Evolutionary conservation across 64 coral and sea anemone genomes (phyloP).

Genomic region (Porites lutea): DNA sequence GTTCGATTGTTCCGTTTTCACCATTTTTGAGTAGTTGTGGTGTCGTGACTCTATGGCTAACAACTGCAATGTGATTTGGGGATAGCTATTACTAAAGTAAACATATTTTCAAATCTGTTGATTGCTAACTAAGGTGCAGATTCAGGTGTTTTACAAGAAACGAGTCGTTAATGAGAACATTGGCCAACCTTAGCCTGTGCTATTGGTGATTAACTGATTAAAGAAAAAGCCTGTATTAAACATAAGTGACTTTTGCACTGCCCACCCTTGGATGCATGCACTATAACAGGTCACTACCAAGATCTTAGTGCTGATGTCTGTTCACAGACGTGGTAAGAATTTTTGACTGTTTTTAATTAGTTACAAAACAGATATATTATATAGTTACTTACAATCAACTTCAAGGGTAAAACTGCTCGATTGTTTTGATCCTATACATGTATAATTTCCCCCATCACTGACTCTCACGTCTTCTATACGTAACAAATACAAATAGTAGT

Average conservation of each 20-base stretch:
- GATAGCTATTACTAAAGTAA: too few relatives aligned
- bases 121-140: too few relatives aligned
- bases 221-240: too few relatives aligned
- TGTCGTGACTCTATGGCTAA: not conserved
- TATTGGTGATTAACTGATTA: too few relatives aligned
- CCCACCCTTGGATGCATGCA: too few relatives aligned
- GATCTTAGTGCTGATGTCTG: too few relatives aligned
- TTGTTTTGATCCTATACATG: slow-evolving; percentile 11
- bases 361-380: not conserved
- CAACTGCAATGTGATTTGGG: not conserved
- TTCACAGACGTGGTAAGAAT: not conserved
- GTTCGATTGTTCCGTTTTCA: slow-evolving; percentile 21
- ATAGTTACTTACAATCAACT: slow-evolving; percentile 32
- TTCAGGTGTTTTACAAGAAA: too few relatives aligned
- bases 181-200: too few relatives aligned
- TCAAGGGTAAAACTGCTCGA: slow-evolving; percentile 24
- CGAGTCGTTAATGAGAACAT: too few relatives aligned
- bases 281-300: too few relatives aligned
- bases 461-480: slow-evolving; percentile 3
- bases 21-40: not conserved
- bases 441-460: slow-evolving; percentile 22
- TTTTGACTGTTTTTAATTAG: not conserved
- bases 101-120: too few relatives aligned
- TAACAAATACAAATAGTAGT: not conserved
- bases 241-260: too few relatives aligned